Percentiles rank a stretch among this genome's conserved stretches.
These are phyloP conservation scores for Bruchidius siliquastri DNA, from an alignment of 2,888 invertebrate species.

Conservation along the genomic window DNA sequence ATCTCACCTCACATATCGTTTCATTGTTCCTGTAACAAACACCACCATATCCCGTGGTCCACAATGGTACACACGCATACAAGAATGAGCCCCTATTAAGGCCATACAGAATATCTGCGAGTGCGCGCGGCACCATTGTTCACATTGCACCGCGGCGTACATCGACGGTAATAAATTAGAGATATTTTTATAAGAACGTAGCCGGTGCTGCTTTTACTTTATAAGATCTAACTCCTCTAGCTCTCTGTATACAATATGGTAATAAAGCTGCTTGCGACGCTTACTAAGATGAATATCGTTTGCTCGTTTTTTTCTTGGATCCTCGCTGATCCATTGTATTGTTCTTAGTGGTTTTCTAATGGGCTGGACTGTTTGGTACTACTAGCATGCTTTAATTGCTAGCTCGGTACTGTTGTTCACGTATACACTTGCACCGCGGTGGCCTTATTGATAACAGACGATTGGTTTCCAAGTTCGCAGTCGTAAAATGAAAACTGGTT, in stretches of 20 bases:
- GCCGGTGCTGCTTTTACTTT: constrained; percentile 28
- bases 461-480: no score
- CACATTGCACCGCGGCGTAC: constrained; percentile 19
- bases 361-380: constrained; percentile 10
- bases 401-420: neutral
- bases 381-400: constrained; percentile 8
- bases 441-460: no score
- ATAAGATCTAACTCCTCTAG: constrained; percentile 29
- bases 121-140: constrained; percentile 32
- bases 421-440: no score
- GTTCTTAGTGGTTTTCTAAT: constrained; percentile 18
- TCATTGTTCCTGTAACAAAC: constrained; percentile 7
- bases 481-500: no score
- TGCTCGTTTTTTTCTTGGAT: constrained; percentile 19
- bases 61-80: constrained; percentile 28
- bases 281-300: constrained; percentile 33
- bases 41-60: constrained; percentile 25
- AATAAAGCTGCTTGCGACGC: constrained; percentile 34
- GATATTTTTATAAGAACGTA: constrained; percentile 28
- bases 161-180: constrained; percentile 38
- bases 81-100: constrained; percentile 34
- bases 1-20: neutral
- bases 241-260: constrained; percentile 33
- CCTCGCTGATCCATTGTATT: constrained; percentile 32
- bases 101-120: constrained; percentile 27